A percentile compares a stretch with the other conserved stretches of the same genome.
Evolutionary conservation across 2,113 vertebrate species (phyloP).

Genomic region (Neomonachus schauinslandi): DNA sequence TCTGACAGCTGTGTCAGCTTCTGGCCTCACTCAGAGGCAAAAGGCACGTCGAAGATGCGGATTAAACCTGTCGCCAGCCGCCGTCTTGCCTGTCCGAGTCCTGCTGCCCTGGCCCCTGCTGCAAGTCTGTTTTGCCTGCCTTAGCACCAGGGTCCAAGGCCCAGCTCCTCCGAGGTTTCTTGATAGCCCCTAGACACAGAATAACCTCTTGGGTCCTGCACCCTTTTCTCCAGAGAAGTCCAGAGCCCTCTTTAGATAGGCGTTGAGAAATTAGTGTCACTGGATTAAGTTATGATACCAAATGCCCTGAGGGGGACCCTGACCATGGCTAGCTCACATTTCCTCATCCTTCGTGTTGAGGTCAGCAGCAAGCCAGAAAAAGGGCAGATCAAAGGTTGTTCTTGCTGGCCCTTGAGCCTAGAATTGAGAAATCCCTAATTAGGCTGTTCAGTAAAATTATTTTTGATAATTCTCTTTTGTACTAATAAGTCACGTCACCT

Average conservation of each 20-base stretch:
- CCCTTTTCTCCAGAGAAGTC: background rate
- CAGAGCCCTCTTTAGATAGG: background rate
- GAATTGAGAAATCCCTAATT: constrained; percentile 63
- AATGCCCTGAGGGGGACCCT: background rate
- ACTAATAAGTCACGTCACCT: constrained; percentile 37
- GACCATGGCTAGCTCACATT: background rate
- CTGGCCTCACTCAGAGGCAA: constrained; percentile 72
- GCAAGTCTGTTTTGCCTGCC: background rate
- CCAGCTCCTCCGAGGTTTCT: background rate
- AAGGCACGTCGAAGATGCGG: constrained; percentile 49
- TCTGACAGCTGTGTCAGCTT: constrained; percentile 69
- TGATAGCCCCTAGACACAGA: background rate
- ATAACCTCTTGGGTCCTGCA: rapidly evolving
- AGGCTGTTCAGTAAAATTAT: constrained; percentile 60
- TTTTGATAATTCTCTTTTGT: constrained; percentile 57
- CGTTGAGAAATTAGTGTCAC: background rate
- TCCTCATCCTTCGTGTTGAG: background rate
- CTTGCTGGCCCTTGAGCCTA: background rate
- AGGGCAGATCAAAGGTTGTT: constrained; percentile 63
- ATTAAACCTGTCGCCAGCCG: constrained; percentile 19
- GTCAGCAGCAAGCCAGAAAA: constrained; percentile 19
- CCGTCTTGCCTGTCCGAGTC: background rate
- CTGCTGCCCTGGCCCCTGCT: background rate
- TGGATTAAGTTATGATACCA: background rate
- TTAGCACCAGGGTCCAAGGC: rapidly evolving